phyloP scores from a whole-genome alignment of 1,140 invertebrate genomes.

The Monomorium pharaonis region DNA sequence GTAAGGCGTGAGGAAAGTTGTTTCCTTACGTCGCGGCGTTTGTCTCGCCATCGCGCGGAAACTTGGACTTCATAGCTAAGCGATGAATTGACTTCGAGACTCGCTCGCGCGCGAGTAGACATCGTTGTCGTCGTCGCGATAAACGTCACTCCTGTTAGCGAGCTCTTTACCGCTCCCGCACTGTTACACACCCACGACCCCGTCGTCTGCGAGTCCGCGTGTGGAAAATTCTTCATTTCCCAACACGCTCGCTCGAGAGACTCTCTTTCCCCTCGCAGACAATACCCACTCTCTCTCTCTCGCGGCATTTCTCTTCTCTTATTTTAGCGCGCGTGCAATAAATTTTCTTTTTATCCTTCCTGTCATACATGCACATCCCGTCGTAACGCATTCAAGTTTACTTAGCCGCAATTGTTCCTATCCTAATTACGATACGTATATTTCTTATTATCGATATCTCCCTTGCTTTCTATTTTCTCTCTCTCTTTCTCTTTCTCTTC shows the following conservation, averaged over 20 bases:
- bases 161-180: conserved; percentile 7
- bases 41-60: conserved; percentile 33
- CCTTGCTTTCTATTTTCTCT: neutral
- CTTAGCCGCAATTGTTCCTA: neutral
- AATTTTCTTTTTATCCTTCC: neutral
- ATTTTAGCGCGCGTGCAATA: neutral
- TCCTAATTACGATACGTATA: conserved; percentile 11
- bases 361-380: neutral
- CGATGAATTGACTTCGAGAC: conserved; percentile 41
- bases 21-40: conserved; percentile 45
- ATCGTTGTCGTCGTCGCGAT: too few relatives aligned
- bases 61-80: conserved; percentile 34
- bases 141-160: conserved; percentile 43
- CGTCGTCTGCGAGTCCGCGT: neutral
- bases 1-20: conserved; percentile 64
- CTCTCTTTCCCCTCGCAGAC: neutral
- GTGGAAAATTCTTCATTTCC: conserved; percentile 22
- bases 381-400: neutral
- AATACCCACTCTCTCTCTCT: neutral
- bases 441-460: neutral
- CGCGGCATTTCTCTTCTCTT: neutral
- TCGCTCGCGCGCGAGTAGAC: neutral
- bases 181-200: conserved; percentile 42
- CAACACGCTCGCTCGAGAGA: neutral
- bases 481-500: too few relatives aligned